Conservation (phyloP, 2,888 invertebrate genomes). For the Lissonota sp. region DNA sequence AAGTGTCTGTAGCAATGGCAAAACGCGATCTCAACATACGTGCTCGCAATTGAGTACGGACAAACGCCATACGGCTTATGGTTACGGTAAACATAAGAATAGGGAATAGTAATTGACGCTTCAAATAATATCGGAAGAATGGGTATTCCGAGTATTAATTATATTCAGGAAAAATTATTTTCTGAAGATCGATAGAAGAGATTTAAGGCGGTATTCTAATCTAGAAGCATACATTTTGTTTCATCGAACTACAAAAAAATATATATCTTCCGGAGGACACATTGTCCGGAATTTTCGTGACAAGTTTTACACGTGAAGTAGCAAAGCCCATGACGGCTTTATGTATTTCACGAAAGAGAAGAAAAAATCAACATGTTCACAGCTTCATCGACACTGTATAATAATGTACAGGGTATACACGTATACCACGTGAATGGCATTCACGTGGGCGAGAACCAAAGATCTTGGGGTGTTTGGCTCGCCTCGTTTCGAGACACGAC, state of each 20-base stretch:
- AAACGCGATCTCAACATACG: constrained; percentile 52
- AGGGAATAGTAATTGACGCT: too few species aligned
- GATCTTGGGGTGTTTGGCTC: constrained; percentile 37
- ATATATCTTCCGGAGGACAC: too few species aligned
- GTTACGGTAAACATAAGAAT: constrained; percentile 14
- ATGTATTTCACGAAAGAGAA: not conserved
- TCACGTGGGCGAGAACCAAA: constrained; percentile 23
- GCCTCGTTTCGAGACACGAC: constrained; percentile 50
- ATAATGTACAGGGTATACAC: not conserved
- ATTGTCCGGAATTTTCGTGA: too few species aligned
- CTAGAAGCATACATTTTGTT: too few species aligned
- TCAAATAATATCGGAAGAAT: too few species aligned
- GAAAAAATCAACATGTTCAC: not conserved
- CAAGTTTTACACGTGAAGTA: not conserved
- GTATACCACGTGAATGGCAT: constrained; percentile 23
- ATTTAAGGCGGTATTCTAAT: too few species aligned
- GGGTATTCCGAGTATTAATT: too few species aligned
- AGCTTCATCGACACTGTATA: constrained; percentile 27
- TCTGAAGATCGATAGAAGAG: too few species aligned
- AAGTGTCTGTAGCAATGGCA: constrained; percentile 60
- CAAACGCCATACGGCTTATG: constrained; percentile 18
- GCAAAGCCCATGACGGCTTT: constrained; percentile 1
- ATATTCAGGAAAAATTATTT: too few species aligned
- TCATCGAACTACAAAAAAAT: too few species aligned
- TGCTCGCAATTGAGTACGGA: constrained; percentile 43